Evolutionary conservation across 1,140 invertebrate species (phyloP).

Genomic region (Anoplophora glabripennis): DNA sequence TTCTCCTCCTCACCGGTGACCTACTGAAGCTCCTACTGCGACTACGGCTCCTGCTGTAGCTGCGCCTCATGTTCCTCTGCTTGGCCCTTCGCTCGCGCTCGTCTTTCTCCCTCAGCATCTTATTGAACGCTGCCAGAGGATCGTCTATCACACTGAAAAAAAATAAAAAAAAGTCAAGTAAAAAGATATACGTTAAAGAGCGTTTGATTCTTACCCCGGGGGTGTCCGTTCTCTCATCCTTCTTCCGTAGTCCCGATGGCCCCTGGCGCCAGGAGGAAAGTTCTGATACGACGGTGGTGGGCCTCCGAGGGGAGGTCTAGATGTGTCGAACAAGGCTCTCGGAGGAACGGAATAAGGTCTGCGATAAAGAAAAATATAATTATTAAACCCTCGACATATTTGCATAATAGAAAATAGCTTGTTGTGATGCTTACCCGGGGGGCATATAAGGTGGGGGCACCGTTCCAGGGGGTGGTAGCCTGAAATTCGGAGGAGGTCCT

Average conservation of each 20-base stretch:
- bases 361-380: conserved; percentile 17
- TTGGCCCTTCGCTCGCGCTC: conserved; percentile 65
- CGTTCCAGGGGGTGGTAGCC: conserved; percentile 40
- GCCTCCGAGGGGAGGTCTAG: conserved; percentile 37
- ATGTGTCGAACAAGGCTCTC: conserved; percentile 40
- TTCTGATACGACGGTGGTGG: conserved; percentile 29
- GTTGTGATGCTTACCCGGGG: conserved; percentile 40
- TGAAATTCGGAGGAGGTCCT: conserved; percentile 43
- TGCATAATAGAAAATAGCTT: too few relatives aligned
- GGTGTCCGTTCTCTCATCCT: conserved; percentile 43
- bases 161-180: too few relatives aligned
- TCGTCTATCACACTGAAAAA: conserved; percentile 68
- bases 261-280: conserved; percentile 40
- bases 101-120: conserved; percentile 81
- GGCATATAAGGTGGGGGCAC: conserved; percentile 37
- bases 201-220: conserved; percentile 35
- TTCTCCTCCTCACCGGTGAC: conserved; percentile 45
- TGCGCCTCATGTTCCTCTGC: conserved; percentile 52
- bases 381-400: neutral
- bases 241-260: conserved; percentile 48
- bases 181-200: too few relatives aligned
- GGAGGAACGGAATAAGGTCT: conserved; percentile 35
- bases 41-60: conserved; percentile 52
- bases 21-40: conserved; percentile 49
- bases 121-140: conserved; percentile 79